These are phyloP conservation scores for Gallinago solitaria DNA, from an alignment of 2,797 vertebrate species.

Conservation along the genomic window DNA sequence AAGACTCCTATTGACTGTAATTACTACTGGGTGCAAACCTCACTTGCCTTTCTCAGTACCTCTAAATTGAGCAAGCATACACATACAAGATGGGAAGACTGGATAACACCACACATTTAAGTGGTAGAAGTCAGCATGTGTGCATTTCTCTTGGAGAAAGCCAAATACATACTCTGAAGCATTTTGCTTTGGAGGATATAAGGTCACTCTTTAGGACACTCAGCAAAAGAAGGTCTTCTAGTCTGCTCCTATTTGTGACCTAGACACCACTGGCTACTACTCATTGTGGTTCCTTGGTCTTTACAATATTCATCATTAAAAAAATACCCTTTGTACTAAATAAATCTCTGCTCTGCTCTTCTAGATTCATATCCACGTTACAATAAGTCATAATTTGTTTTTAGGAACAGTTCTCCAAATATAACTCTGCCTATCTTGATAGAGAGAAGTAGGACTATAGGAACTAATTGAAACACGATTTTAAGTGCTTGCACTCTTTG, in stretches of 20 bases:
- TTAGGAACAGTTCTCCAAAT: neutral
- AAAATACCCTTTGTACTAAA: neutral
- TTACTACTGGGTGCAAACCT: neutral
- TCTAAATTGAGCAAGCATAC: neutral
- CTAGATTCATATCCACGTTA: accelerated
- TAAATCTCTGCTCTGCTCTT: neutral
- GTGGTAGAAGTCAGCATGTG: neutral
- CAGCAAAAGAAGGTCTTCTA: neutral
- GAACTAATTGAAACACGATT: neutral
- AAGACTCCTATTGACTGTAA: neutral
- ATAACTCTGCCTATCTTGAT: neutral
- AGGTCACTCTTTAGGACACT: neutral
- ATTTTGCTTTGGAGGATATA: neutral
- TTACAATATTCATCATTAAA: neutral
- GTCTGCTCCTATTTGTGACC: neutral
- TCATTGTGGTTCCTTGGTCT: neutral
- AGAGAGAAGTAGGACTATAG: neutral
- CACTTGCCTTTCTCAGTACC: neutral
- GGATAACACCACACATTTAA: neutral
- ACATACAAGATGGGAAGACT: neutral
- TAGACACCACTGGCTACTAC: neutral
- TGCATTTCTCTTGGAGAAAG: neutral
- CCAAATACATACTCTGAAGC: neutral
- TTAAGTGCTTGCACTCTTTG: neutral
- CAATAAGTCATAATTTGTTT: neutral